Base-by-base conservation (phyloP, 2,797 vertebrate species). In the Carcharodon carcharias region DNA sequence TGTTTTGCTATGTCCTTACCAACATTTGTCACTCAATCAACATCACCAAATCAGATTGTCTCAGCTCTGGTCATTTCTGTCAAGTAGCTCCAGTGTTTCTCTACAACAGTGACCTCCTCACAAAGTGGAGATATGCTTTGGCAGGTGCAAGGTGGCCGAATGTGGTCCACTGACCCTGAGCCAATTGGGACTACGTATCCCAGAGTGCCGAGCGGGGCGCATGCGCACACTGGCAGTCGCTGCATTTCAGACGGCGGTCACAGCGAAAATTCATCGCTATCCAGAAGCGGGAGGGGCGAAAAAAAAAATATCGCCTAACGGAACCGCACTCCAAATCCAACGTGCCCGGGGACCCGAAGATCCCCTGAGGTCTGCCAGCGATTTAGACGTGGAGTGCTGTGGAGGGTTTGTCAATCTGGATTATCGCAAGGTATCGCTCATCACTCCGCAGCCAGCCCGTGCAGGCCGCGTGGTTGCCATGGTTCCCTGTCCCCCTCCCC, bases 351-450 rank as follows among this genome's bases (percentile, higher is more conserved):
- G 14, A 11, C 5, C 0, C 14, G 26, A 28, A 35, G 87, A 14
- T 21, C 28, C 0, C 4, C 23, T 4, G 87, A 23, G 54, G 54
- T 28, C 3, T 61, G 56, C 1, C 3, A 67, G 61, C 35, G 35
- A 11, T 21, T 26, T 23, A 21, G n/a, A 45, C 21, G 61, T 45
- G 31, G 91, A 65, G 7, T 93, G 91, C 9, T 93, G 91, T 8
- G 91, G 91, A 93, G 91, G 91, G n/a, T 28, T 93, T 8, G 91
- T 61, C 23, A 93, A 4, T 21, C 63, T 93, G 91, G 91, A 93
- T 45, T 65, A 65, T n/a, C 21, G 61, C 91, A 67, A 93, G 91
- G 91, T 93, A 85, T 63, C 31, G 56, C 28, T 12, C 31, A 28
- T 91, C 14, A 6, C 14, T 35, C 54, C 23, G 56, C 26, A 31